Percentiles rank a stretch among this genome's conserved stretches.
These are phyloP conservation scores for Eristalis arbustorum DNA, from an alignment of 2,888 invertebrate genomes.

Conservation along the genomic window DNA sequence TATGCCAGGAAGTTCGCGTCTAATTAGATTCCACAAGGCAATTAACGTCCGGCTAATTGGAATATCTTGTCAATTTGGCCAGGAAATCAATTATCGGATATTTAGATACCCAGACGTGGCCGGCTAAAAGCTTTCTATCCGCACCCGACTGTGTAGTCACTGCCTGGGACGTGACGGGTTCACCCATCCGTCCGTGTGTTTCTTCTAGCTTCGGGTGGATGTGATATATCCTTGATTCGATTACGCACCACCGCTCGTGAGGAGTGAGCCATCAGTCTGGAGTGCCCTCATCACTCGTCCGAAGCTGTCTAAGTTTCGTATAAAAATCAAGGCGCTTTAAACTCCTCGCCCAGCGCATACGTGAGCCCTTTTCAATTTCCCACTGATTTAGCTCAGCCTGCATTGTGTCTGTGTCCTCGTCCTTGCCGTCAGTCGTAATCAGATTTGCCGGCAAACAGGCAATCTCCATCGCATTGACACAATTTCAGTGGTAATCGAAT, in stretches of 20 bases:
- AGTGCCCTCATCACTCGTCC: neutral
- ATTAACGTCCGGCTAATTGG: slow-evolving; percentile 41
- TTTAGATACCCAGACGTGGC: slow-evolving; percentile 8
- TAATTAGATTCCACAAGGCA: slow-evolving; percentile 23
- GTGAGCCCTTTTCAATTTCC: slow-evolving; percentile 2
- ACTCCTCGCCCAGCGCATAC: neutral
- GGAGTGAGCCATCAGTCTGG: too few relatives aligned
- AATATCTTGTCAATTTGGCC: slow-evolving; percentile 38
- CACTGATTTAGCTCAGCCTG: neutral
- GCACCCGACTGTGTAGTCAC: neutral
- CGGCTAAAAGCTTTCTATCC: neutral
- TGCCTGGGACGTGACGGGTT: neutral
- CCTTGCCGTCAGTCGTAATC: neutral
- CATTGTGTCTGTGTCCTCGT: neutral
- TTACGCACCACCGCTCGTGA: neutral
- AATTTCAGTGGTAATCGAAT: neutral
- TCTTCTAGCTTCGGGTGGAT: too few relatives aligned
- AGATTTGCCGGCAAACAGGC: slow-evolving; percentile 40
- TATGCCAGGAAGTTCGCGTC: slow-evolving; percentile 8
- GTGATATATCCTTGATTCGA: neutral
- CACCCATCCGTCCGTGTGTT: neutral
- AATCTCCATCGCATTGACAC: slow-evolving; percentile 27
- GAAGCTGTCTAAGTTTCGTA: neutral
- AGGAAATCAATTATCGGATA: slow-evolving; percentile 40
- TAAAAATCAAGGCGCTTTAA: neutral